A percentile compares a stretch with the other conserved stretches of the same genome.
Evolutionary conservation across 2,113 vertebrate species (phyloP).

Genomic region (Saccopteryx leptura): DNA sequence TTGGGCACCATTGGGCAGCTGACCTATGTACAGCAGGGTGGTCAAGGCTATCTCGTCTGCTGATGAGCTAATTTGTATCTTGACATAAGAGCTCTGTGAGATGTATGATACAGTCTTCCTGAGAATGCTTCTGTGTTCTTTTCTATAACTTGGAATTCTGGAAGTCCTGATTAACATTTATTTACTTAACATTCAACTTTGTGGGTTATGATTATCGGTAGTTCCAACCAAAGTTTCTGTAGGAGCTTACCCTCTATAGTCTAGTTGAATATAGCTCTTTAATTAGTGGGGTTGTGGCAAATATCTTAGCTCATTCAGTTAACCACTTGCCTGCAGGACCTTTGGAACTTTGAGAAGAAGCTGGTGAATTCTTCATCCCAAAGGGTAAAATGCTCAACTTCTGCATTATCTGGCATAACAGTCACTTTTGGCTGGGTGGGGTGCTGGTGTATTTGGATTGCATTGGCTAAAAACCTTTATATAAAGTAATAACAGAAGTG

Average conservation of each 20-base stretch:
- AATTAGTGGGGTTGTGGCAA: not conserved
- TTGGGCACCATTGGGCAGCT: not conserved
- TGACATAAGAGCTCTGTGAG: slow-evolving; percentile 31
- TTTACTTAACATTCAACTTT: slow-evolving; percentile 27
- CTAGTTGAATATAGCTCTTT: slow-evolving; percentile 45
- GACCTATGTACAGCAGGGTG: not conserved
- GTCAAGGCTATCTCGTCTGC: not conserved
- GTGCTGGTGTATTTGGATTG: slow-evolving; percentile 9
- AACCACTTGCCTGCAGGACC: slow-evolving; percentile 7
- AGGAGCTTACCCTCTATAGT: not conserved
- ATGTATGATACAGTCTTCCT: not conserved
- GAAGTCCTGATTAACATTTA: slow-evolving; percentile 10
- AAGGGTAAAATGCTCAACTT: slow-evolving; percentile 40
- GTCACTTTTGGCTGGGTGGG: not conserved
- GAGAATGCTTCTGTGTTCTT: not conserved
- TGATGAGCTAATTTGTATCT: slow-evolving; percentile 32
- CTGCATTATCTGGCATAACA: not conserved
- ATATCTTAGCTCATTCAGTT: slow-evolving; percentile 47
- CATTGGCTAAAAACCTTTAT: slow-evolving; percentile 61
- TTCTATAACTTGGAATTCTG: slow-evolving; percentile 45
- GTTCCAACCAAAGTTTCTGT: slow-evolving; percentile 41
- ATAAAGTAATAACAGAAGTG: slow-evolving; percentile 65
- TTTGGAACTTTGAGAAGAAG: slow-evolving; percentile 65
- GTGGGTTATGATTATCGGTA: slow-evolving; percentile 9
- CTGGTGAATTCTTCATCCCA: slow-evolving; percentile 35